phyloP scores from a whole-genome alignment of 2,113 vertebrate genomes.

The Poicephalus meyeri region DNA sequence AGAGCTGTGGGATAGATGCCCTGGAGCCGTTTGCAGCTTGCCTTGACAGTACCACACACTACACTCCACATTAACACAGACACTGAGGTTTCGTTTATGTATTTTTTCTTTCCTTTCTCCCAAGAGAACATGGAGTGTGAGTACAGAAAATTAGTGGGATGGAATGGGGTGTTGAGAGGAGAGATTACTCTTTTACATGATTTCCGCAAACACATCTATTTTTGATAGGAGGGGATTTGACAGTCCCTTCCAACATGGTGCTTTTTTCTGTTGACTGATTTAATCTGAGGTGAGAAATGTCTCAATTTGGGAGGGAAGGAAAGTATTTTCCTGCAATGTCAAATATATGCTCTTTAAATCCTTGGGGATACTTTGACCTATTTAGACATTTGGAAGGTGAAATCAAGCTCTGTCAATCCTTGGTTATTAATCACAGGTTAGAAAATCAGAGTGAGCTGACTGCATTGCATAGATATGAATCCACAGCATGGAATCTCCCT shows the following conservation, averaged over 20 bases:
- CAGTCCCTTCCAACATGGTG: not conserved
- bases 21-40: not conserved
- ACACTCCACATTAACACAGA: accelerated
- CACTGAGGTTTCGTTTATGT: not conserved
- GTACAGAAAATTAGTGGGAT: not conserved
- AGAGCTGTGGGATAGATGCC: not conserved
- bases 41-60: accelerated
- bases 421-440: not conserved
- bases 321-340: not conserved
- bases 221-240: not conserved
- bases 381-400: not conserved
- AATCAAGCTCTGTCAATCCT: not conserved
- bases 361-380: not conserved
- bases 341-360: not conserved
- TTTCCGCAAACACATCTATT: not conserved
- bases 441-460: not conserved
- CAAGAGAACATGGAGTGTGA: not conserved
- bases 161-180: accelerated
- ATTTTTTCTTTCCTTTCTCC: not conserved
- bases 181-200: not conserved
- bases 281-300: not conserved
- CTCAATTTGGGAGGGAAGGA: not conserved
- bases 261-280: not conserved
- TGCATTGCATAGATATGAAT: not conserved
- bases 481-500: not conserved